These are phyloP conservation scores for Clitarchus hookeri DNA, from an alignment of 2,888 invertebrate species.

Conservation along the genomic window DNA sequence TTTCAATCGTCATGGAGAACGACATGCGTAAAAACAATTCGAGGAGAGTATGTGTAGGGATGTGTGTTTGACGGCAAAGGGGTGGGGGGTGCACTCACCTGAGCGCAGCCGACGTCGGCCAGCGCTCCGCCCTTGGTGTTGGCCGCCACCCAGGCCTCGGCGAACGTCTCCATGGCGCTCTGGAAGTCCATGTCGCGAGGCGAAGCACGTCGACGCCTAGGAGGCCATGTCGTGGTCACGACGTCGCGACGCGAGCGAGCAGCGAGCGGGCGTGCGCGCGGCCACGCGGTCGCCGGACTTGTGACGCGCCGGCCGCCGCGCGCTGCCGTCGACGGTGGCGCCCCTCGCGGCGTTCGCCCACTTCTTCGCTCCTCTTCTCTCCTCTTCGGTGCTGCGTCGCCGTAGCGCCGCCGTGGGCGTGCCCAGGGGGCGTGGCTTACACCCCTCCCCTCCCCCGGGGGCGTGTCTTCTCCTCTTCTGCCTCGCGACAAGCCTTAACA, in stretches of 20 bases:
- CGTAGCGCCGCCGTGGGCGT: neutral
- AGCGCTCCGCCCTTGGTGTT: slow-evolving; percentile 66
- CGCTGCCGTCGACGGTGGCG: neutral
- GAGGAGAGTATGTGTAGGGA: neutral
- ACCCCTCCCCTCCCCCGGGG: neutral
- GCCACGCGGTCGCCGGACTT: neutral
- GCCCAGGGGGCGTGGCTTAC: slow-evolving; percentile 2
- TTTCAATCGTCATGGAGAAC: too few species aligned
- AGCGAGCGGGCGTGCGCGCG: neutral
- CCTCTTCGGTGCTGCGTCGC: neutral
- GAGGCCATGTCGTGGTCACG: neutral
- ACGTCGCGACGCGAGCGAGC: neutral
- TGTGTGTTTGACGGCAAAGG: neutral
- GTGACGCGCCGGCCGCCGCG: neutral
- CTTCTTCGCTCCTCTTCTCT: neutral
- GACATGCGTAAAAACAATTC: too few species aligned
- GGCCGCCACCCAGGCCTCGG: slow-evolving; percentile 96
- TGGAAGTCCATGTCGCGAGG: slow-evolving; percentile 84
- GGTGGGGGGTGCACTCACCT: slow-evolving; percentile 31
- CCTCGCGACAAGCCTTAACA: too few species aligned
- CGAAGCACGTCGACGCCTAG: neutral
- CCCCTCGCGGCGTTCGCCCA: neutral
- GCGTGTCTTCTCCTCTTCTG: too few species aligned
- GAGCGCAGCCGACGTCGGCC: slow-evolving; percentile 49
- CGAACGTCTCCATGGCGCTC: slow-evolving; percentile 98